These are phyloP conservation scores for Leucophenga maculata DNA, from an alignment of 2,888 invertebrate species.

Conservation along the genomic window DNA sequence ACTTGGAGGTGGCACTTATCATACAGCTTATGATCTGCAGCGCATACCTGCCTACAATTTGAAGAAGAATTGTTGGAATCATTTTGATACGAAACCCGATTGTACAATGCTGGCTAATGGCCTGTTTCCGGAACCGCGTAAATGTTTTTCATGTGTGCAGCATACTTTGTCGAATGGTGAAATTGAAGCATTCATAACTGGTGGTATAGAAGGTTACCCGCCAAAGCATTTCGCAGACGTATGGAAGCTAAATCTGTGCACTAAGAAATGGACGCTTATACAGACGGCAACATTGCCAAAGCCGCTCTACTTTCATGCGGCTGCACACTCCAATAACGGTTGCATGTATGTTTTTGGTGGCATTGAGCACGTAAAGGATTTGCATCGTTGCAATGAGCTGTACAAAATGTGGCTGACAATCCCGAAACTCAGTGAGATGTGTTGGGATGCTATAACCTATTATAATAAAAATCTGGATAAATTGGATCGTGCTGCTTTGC, in stretches of 20 bases:
- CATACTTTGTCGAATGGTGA: slow-evolving; percentile 73
- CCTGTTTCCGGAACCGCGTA: slow-evolving; percentile 80
- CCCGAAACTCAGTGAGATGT: slow-evolving; percentile 89
- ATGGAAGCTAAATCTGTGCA: slow-evolving; percentile 84
- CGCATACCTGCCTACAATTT: slow-evolving; percentile 84
- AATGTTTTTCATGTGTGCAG: slow-evolving; percentile 90
- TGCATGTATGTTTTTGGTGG: slow-evolving; percentile 88
- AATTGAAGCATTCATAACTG: slow-evolving; percentile 83
- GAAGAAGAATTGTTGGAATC: slow-evolving; percentile 79
- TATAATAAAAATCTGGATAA: slow-evolving; percentile 78
- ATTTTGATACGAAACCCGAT: slow-evolving; percentile 78
- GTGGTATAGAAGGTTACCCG: slow-evolving; percentile 76
- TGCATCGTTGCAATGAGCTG: slow-evolving; percentile 81
- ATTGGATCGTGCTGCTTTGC: slow-evolving; percentile 69
- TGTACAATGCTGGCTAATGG: slow-evolving; percentile 62
- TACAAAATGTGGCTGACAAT: slow-evolving; percentile 89
- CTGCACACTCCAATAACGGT: slow-evolving; percentile 84
- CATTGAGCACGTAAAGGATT: slow-evolving; percentile 77
- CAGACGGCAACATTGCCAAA: slow-evolving; percentile 79
- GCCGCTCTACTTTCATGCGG: slow-evolving; percentile 90
- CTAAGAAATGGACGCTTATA: slow-evolving; percentile 84
- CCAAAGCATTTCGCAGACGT: slow-evolving; percentile 81
- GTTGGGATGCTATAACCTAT: slow-evolving; percentile 86
- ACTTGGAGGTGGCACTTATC: slow-evolving; percentile 90
- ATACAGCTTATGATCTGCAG: slow-evolving; percentile 80